phyloP scores from a whole-genome alignment of 2,113 vertebrate genomes.

The Zosterops pallidus region DNA sequence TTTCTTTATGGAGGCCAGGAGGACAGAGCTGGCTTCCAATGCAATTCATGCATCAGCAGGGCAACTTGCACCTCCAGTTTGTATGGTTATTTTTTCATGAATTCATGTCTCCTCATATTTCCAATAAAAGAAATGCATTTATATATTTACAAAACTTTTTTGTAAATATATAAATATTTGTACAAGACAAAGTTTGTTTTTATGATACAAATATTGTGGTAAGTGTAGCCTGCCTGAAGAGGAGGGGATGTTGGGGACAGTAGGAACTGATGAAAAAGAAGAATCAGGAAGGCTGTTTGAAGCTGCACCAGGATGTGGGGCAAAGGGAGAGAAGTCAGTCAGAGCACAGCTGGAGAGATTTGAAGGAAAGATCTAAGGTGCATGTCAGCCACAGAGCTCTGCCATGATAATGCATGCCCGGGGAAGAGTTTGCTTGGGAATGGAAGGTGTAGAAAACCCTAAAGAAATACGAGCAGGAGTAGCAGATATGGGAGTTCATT shows the following conservation, averaged over 20 bases:
- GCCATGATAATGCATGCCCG: not conserved
- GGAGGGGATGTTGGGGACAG: not conserved
- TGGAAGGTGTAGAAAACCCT: not conserved
- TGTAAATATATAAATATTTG: too few relatives aligned
- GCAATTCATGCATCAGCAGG: accelerated
- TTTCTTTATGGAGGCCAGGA: not conserved
- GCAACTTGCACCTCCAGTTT: not conserved
- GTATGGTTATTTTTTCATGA: not conserved
- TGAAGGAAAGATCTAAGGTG: not conserved
- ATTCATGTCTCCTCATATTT: not conserved
- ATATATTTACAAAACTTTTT: not conserved
- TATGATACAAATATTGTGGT: accelerated
- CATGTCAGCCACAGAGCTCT: not conserved
- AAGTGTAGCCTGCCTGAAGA: not conserved
- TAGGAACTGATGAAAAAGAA: not conserved
- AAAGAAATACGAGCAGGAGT: not conserved
- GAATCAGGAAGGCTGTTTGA: not conserved
- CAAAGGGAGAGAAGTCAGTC: not conserved
- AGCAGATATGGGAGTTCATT: not conserved
- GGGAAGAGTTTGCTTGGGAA: not conserved
- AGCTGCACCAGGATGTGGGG: not conserved
- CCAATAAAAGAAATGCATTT: accelerated
- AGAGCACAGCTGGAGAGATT: not conserved
- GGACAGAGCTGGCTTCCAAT: not conserved
- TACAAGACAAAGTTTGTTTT: not conserved